Conservation (phyloP, 2,113 vertebrate species). For the Lontra canadensis region DNA sequence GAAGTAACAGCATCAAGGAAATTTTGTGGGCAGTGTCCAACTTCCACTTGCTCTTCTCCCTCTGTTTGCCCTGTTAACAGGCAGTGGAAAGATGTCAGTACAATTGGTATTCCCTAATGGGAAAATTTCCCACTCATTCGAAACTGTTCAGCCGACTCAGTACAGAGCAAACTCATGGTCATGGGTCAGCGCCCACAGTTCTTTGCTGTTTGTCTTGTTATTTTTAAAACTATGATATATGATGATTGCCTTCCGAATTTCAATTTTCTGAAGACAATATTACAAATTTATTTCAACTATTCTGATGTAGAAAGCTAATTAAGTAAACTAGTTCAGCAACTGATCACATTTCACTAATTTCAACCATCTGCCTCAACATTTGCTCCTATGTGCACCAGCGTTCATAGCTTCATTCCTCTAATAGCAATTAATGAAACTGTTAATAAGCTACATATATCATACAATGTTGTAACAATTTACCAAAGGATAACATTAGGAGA, state of each 20-base stretch:
- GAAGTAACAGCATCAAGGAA: constrained; percentile 25
- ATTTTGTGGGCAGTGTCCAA: constrained; percentile 44
- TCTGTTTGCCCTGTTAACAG: not conserved
- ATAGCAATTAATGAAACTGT: constrained; percentile 97
- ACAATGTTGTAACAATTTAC: constrained; percentile 87
- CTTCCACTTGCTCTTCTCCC: not conserved
- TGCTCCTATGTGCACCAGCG: constrained; percentile 87
- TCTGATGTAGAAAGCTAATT: constrained; percentile 84
- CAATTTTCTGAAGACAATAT: constrained; percentile 47
- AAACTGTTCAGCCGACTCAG: not conserved
- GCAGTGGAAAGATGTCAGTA: constrained; percentile 20
- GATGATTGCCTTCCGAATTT: not conserved
- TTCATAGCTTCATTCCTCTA: constrained; percentile 87
- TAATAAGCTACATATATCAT: constrained; percentile 97
- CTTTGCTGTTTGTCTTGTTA: constrained; percentile 1
- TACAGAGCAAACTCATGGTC: not conserved
- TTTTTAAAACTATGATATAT: not conserved
- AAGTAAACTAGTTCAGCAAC: constrained; percentile 83
- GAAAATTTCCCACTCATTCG: constrained; percentile 37
- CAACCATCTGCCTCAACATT: constrained; percentile 95
- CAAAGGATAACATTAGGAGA: constrained; percentile 92
- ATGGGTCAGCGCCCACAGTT: not conserved
- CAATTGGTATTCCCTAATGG: not conserved
- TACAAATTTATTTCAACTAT: constrained; percentile 81
- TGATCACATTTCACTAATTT: constrained; percentile 90